Percentiles rank a stretch among this genome's conserved stretches.
phyloP scores from a whole-genome alignment of 1,140 invertebrate genomes.

The Bradynema listronoti region DNA sequence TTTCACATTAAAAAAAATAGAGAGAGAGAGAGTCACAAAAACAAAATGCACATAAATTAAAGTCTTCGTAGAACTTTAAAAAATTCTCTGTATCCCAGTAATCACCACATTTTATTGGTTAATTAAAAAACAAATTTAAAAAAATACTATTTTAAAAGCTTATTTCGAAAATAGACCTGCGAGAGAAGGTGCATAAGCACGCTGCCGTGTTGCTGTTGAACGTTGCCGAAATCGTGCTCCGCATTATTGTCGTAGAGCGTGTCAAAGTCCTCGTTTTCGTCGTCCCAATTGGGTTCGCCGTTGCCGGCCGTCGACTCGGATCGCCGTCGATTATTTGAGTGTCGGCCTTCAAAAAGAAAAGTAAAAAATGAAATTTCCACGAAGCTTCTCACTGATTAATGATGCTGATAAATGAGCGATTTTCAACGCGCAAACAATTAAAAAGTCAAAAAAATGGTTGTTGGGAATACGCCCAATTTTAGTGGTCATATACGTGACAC shows the following conservation, averaged over 20 bases:
- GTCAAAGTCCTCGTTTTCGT: constrained; percentile 23
- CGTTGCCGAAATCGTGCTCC: constrained; percentile 46
- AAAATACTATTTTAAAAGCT: neutral
- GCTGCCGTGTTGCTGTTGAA: constrained; percentile 62
- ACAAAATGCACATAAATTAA: neutral
- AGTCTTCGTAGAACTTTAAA: too few species aligned
- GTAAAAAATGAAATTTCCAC: too few species aligned
- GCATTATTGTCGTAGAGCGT: constrained; percentile 51
- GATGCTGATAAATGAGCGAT: too few species aligned
- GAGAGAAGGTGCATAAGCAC: constrained; percentile 63
- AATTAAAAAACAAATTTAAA: too few species aligned
- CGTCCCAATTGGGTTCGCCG: constrained; percentile 21
- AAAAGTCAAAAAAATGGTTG: too few species aligned
- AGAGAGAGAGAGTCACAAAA: neutral
- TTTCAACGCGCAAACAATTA: too few species aligned
- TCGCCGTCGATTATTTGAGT: constrained; percentile 16
- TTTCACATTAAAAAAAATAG: constrained; percentile 5
- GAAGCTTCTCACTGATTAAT: too few species aligned
- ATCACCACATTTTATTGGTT: too few species aligned
- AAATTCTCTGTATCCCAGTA: too few species aligned
- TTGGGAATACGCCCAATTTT: too few species aligned
- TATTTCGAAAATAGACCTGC: constrained; percentile 41
- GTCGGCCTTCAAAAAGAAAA: too few species aligned
- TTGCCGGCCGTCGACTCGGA: neutral
- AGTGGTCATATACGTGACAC: too few species aligned